Base-by-base conservation (phyloP, 2,113 vertebrate genomes). In the Cyanocitta stelleri region DNA sequence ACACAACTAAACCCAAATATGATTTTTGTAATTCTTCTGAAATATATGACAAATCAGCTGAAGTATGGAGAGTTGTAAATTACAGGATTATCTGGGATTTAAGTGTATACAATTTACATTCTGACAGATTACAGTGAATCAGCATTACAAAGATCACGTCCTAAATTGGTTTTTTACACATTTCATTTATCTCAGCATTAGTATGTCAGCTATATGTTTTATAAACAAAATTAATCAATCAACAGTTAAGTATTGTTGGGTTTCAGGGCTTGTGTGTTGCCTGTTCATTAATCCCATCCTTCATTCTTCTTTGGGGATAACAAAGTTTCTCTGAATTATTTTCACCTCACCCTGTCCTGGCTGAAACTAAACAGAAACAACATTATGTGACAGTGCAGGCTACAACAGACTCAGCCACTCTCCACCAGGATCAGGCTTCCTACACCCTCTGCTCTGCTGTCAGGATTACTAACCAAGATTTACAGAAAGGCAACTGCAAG, bases 221-320 rank as follows among this genome's bases (percentile, higher is more conserved):
- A 66, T 29, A 74, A 91, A 79, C 24, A 61, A 56, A 84, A 41
- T 68, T 89, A 41, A 85, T 81, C 81, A 62, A 48, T 73, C 77
- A 76, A 68, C 32, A 69, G 12, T 18, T 48, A 75, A 41, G 24
- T 4, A 32, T 2, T 16, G 9, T 16, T 0, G 0, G 37, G 26
- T 95, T 95, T 66, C 41, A 73, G 43, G 46, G 26, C 16, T 61
- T 68, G 16, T 16, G 19, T 62, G 21, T 27, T 82, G 49, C 29
- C 41, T 69, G 35, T 64, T 87, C 58, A 39, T 63, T 71, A 52
- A 87, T 35, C 44, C 29, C 41, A 82, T 16, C 18, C 30, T 86
- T 54, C 3, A 1, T 8, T 66, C n/a, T 66, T 73, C 35, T 52
- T 59, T 27, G 9, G 11, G 54, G 54, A 76, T 75, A 19, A 87